phyloP scores from a whole-genome alignment of 2,113 vertebrate species.

The Murina feae region DNA sequence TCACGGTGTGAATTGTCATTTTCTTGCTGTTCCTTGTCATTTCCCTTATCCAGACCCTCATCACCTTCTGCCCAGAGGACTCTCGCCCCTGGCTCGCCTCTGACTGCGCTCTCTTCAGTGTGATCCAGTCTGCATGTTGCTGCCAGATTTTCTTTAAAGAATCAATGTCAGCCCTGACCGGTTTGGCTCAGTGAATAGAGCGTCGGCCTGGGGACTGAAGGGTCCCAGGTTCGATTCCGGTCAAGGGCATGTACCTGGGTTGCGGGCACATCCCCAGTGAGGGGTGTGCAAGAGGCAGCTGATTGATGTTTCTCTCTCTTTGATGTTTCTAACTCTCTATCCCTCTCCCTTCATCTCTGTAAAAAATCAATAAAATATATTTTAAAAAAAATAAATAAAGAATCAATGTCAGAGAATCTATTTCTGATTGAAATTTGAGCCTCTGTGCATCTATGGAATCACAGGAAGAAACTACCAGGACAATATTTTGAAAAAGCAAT shows the following conservation, averaged over 20 bases:
- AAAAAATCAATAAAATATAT: no score
- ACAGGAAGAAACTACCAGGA: neutral
- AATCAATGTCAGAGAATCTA: conserved; percentile 15
- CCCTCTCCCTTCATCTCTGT: no score
- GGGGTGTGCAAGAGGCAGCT: no score
- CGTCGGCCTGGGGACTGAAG: no score
- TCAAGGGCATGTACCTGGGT: no score
- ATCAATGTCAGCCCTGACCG: conserved; percentile 10
- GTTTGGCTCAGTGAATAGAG: no score
- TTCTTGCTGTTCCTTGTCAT: neutral
- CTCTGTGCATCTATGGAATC: conserved; percentile 29
- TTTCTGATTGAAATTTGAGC: conserved; percentile 54
- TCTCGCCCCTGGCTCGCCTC: neutral
- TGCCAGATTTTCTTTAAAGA: conserved; percentile 24
- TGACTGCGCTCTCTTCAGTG: neutral
- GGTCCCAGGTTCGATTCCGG: no score
- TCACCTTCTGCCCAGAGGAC: neutral
- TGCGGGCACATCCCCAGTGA: no score
- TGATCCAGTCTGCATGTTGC: neutral
- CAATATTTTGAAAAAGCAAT: neutral
- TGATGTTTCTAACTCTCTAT: no score
- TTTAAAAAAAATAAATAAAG: no score
- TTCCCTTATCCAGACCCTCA: neutral
- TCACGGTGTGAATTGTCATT: neutral
- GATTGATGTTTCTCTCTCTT: no score